A percentile compares a stretch with the other conserved stretches of the same genome.
Conservation (phyloP, 64 coral and sea anemone species). For the Dendronephthya gigantea region DNA sequence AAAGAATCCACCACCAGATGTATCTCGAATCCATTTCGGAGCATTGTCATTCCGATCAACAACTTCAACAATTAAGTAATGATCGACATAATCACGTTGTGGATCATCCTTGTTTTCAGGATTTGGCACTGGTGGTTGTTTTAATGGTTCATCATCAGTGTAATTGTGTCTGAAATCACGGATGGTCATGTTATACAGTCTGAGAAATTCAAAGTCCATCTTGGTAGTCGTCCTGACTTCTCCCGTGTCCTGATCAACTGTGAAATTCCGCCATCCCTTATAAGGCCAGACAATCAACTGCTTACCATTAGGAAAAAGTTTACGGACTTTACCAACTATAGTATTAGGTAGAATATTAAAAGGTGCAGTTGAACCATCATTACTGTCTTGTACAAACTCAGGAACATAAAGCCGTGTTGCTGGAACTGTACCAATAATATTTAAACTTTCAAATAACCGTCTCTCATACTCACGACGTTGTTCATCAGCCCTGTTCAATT, state of each 20-base stretch:
- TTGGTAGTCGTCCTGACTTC: background rate
- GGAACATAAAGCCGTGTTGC: background rate
- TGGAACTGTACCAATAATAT: background rate
- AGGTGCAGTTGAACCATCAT: background rate
- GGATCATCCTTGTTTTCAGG: background rate
- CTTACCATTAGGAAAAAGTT: background rate
- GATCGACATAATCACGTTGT: background rate
- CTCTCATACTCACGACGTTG: background rate
- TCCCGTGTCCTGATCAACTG: background rate
- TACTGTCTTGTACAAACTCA: background rate
- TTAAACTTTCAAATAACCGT: background rate
- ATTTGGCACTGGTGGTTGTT: background rate
- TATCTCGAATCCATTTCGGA: background rate
- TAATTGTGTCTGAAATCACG: slow-evolving; percentile 1
- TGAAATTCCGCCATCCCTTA: background rate
- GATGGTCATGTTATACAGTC: background rate
- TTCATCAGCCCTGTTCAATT: background rate
- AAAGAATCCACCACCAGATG: background rate
- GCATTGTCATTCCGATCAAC: background rate
- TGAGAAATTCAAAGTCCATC: background rate
- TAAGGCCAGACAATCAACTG: slow-evolving; percentile 5
- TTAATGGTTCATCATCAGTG: background rate
- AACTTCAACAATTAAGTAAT: slow-evolving; percentile 7
- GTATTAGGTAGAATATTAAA: background rate
- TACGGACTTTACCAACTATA: background rate